Conservation (phyloP, 92 coral and sea anemone species). For the Chrysogorgia sp. region DNA sequence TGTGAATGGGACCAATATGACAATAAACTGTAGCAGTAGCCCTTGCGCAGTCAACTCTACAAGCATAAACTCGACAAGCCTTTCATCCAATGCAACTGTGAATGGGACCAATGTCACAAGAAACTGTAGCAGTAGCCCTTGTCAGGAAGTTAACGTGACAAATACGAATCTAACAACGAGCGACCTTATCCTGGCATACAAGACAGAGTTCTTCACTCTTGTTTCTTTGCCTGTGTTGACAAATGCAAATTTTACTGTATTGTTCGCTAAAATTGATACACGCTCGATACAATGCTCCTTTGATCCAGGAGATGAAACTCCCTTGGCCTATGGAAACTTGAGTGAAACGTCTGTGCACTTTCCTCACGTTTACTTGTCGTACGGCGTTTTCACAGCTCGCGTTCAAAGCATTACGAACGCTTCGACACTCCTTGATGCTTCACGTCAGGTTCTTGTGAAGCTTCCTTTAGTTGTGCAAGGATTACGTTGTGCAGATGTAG, state of each 20-base stretch:
- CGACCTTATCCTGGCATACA: constrained; percentile 7
- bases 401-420: background rate
- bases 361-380: background rate
- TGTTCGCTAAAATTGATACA: background rate
- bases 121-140: background rate
- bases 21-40: background rate
- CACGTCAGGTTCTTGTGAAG: constrained; percentile 14
- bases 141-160: background rate
- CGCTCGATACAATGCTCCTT: background rate
- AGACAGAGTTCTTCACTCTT: background rate
- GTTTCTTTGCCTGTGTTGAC: constrained; percentile 18
- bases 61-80: background rate
- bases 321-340: background rate
- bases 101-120: background rate
- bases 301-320: constrained; percentile 15
- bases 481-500: background rate
- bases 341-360: background rate
- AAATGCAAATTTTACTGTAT: constrained; percentile 5
- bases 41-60: background rate
- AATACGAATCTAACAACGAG: background rate
- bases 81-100: background rate
- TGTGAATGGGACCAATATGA: background rate
- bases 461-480: background rate
- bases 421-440: background rate
- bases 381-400: constrained; percentile 17